Percentiles rank a stretch among this genome's conserved stretches.
phyloP scores from a whole-genome alignment of 2,113 vertebrate species.

The Sebastes schlegelii region DNA sequence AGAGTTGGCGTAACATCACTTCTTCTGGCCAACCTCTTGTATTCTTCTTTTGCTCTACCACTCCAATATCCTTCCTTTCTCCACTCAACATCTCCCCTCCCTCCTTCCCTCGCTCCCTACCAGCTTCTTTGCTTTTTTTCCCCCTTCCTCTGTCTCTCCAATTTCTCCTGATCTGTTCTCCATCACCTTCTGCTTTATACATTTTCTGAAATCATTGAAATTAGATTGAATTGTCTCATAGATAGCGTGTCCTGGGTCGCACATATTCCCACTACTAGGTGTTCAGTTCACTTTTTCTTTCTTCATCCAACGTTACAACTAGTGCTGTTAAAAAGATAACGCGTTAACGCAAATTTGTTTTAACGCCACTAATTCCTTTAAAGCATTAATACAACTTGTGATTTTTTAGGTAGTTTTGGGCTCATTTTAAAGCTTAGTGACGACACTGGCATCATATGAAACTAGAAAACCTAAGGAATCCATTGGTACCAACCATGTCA shows the following conservation, averaged over 20 bases:
- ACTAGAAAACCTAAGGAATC: too few relatives aligned
- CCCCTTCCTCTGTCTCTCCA: not conserved
- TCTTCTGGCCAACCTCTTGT: slow-evolving; percentile 43
- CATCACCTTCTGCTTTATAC: not conserved
- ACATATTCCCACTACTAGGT: not conserved
- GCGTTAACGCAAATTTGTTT: too few relatives aligned
- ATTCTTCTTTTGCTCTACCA: slow-evolving; percentile 53
- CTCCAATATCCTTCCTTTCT: slow-evolving; percentile 51
- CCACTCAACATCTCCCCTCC: not conserved
- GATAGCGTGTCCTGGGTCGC: not conserved
- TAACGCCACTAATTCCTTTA: too few relatives aligned
- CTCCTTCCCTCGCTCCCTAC: not conserved
- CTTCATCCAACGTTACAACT: too few relatives aligned
- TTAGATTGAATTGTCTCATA: not conserved
- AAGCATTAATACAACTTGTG: too few relatives aligned
- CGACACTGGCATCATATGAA: too few relatives aligned
- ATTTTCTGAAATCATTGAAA: not conserved
- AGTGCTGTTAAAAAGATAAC: too few relatives aligned
- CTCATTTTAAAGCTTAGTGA: too few relatives aligned
- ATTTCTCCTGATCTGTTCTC: slow-evolving; percentile 1
- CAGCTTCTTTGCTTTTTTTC: not conserved
- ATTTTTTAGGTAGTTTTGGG: too few relatives aligned
- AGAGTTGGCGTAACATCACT: slow-evolving; percentile 71
- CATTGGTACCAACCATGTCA: too few relatives aligned
- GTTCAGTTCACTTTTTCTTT: not conserved